Percentiles rank a stretch among this genome's conserved stretches.
These are phyloP conservation scores for Eulacestoma nigropectus DNA, from an alignment of 2,113 vertebrate genomes.

Conservation along the genomic window DNA sequence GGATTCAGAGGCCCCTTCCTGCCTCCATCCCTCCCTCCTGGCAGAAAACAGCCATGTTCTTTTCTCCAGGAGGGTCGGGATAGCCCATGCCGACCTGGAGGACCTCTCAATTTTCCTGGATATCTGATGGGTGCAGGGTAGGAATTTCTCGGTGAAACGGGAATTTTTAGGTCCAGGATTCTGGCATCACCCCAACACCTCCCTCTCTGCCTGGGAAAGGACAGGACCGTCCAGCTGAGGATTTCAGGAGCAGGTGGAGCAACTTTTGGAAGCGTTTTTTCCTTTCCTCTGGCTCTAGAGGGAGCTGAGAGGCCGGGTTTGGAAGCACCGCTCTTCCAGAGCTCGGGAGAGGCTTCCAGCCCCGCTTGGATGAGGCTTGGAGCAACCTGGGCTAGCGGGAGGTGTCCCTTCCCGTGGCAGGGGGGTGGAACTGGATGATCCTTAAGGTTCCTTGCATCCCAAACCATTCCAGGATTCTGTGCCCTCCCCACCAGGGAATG, in stretches of 20 bases:
- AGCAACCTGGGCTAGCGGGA: not conserved
- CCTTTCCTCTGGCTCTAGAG: not conserved
- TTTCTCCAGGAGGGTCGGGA: not conserved
- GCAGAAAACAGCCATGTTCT: not conserved
- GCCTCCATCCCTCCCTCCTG: not conserved
- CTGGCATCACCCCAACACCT: fast-evolving
- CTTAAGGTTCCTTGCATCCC: not conserved
- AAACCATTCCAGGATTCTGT: not conserved
- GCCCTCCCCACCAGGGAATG: not conserved
- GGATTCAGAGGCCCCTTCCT: not conserved
- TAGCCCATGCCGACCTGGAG: fast-evolving
- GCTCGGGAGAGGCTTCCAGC: not conserved
- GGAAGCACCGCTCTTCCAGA: not conserved
- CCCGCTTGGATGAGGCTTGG: not conserved
- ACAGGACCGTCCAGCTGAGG: not conserved
- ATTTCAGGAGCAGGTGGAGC: not conserved
- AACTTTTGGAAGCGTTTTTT: not conserved
- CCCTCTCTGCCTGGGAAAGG: not conserved
- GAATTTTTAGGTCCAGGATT: not conserved
- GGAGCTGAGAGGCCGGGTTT: not conserved
- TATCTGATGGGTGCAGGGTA: fast-evolving
- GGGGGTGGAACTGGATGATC: not conserved
- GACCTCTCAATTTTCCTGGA: not conserved
- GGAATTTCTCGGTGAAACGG: not conserved
- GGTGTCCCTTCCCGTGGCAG: not conserved